phyloP scores from a whole-genome alignment of 2,888 invertebrate species.

The Melinopterus prodromus region DNA sequence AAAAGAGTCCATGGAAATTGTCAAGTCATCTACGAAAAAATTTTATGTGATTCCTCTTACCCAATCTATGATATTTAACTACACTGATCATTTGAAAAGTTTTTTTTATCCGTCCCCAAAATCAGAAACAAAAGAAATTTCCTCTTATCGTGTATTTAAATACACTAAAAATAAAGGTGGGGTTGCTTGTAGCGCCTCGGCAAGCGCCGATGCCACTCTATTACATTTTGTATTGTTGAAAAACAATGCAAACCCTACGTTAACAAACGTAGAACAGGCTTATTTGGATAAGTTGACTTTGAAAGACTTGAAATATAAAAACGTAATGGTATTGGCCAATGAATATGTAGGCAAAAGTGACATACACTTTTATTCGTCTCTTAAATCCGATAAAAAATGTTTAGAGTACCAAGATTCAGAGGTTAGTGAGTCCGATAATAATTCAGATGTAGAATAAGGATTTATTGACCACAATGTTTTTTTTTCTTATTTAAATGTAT shows the following conservation, averaged over 20 bases:
- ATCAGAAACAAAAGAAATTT: constrained; percentile 8
- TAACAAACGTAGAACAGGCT: background rate
- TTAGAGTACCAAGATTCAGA: too few relatives aligned
- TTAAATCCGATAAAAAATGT: too few relatives aligned
- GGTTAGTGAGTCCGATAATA: too few relatives aligned
- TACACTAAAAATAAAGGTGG: constrained; percentile 22
- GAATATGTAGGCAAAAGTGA: too few relatives aligned
- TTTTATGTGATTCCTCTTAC: constrained; percentile 16
- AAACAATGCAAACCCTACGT: constrained; percentile 22
- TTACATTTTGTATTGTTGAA: constrained; percentile 24
- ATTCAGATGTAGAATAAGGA: too few relatives aligned
- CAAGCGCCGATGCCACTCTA: constrained; percentile 26
- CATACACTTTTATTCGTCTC: too few relatives aligned
- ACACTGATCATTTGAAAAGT: constrained; percentile 18
- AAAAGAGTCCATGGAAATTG: constrained; percentile 15
- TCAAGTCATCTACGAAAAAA: constrained; percentile 13
- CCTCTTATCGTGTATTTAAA: constrained; percentile 20
- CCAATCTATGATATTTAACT: constrained; percentile 19
- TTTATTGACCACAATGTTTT: too few relatives aligned
- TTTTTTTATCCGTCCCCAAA: constrained; percentile 13
- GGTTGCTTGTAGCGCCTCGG: constrained; percentile 23
- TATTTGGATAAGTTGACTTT: constrained; percentile 28
- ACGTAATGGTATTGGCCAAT: too few relatives aligned
- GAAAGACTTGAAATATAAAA: too few relatives aligned
- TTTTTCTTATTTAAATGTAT: too few relatives aligned